A percentile compares a stretch with the other conserved stretches of the same genome.
These are phyloP conservation scores for Erythrocercus mccallii DNA, from an alignment of 2,113 vertebrate species.

Conservation along the genomic window DNA sequence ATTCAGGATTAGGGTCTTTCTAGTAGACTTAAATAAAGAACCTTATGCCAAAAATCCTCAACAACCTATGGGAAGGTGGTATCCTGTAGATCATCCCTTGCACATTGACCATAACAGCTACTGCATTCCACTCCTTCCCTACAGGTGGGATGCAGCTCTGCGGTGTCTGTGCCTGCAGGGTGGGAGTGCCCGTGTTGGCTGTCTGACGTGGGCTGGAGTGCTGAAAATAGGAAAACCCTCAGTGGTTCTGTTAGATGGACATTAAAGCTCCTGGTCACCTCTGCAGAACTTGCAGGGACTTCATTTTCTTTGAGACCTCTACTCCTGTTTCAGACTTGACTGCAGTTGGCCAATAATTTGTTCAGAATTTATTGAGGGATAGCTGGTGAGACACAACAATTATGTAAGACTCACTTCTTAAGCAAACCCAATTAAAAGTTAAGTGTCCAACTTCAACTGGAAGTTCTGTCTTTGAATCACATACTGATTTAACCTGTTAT, in stretches of 20 bases:
- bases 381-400: slow-evolving; percentile 3
- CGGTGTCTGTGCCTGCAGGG: background rate
- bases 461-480: background rate
- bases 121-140: background rate
- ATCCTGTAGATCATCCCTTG: background rate
- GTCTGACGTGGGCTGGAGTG: background rate
- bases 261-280: background rate
- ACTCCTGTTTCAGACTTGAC: background rate
- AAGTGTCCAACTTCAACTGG: background rate
- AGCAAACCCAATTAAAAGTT: background rate
- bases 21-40: background rate
- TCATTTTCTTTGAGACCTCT: background rate
- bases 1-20: background rate
- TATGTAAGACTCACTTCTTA: background rate
- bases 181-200: accelerated
- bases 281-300: background rate
- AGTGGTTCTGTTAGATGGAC: background rate
- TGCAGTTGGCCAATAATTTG: slow-evolving; percentile 30
- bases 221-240: background rate
- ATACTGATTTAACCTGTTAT: background rate
- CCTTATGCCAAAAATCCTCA: background rate
- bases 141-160: background rate
- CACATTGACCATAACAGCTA: accelerated
- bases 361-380: slow-evolving; percentile 34
- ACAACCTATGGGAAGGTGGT: background rate